Percentiles rank a stretch among this genome's conserved stretches.
Conservation (phyloP, 2,113 vertebrate genomes). For the Passer domesticus region DNA sequence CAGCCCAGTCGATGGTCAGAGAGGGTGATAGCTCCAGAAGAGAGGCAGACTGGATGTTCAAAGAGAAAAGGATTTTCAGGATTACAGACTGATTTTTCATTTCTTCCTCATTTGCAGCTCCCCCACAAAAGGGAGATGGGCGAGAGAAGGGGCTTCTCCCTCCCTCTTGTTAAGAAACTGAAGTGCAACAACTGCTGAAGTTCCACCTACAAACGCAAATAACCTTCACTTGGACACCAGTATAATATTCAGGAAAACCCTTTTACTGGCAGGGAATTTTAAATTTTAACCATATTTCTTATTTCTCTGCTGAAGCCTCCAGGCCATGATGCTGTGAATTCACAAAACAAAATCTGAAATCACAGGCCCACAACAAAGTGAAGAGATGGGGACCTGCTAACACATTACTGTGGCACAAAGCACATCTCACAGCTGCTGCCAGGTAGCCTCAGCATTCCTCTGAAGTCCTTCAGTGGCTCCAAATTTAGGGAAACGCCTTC, state of each 20-base stretch:
- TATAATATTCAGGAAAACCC: not conserved
- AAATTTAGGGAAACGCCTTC: not conserved
- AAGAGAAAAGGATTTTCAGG: not conserved
- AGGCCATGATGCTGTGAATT: not conserved
- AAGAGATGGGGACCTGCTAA: not conserved
- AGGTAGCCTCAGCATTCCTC: not conserved
- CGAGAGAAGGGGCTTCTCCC: not conserved
- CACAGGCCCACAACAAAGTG: not conserved
- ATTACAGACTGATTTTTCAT: not conserved
- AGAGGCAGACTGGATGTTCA: not conserved
- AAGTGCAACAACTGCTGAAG: not conserved
- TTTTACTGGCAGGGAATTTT: not conserved
- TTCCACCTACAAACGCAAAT: not conserved
- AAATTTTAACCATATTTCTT: not conserved
- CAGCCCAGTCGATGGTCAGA: not conserved
- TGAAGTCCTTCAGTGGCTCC: not conserved
- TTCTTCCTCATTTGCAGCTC: not conserved
- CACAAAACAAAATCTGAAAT: not conserved
- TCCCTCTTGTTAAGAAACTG: not conserved
- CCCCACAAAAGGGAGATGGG: not conserved
- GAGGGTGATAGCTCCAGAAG: not conserved
- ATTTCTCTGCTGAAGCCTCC: not conserved
- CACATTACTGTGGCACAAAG: fast-evolving
- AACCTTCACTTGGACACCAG: not conserved
- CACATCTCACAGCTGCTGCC: not conserved